phyloP scores from a whole-genome alignment of 2,888 invertebrate species.

The Synanthedon tipuliformis region DNA sequence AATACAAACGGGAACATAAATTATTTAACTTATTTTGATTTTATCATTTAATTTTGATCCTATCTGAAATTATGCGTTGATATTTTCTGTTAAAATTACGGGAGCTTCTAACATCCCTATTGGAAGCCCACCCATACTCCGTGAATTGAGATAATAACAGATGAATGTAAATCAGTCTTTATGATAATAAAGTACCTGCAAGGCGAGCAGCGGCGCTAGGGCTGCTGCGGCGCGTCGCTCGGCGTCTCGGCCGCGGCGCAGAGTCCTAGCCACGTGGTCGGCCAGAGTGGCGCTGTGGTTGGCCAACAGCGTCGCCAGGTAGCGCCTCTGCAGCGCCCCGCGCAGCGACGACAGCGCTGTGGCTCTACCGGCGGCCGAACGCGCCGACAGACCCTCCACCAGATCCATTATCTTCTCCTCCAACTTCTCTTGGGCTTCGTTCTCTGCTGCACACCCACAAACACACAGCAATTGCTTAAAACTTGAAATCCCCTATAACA shows the following conservation, averaged over 20 bases:
- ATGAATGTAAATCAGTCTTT: constrained; percentile 77
- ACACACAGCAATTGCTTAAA: too few relatives aligned
- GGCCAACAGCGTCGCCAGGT: constrained; percentile 79
- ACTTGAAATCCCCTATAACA: too few relatives aligned
- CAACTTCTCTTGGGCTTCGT: constrained; percentile 71
- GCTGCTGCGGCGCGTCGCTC: constrained; percentile 88
- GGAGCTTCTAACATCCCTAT: background rate
- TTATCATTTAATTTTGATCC: too few relatives aligned
- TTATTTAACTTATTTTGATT: too few relatives aligned
- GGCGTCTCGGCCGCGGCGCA: constrained; percentile 84
- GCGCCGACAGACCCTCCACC: constrained; percentile 89
- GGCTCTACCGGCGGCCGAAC: constrained; percentile 86
- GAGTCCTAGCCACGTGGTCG: constrained; percentile 83
- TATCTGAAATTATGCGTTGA: too few relatives aligned
- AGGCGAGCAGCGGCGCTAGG: constrained; percentile 81
- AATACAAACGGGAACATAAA: too few relatives aligned
- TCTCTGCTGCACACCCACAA: constrained; percentile 40
- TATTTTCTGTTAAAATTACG: too few relatives aligned
- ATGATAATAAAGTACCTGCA: constrained; percentile 72
- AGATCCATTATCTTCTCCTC: constrained; percentile 91
- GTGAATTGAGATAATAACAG: too few relatives aligned
- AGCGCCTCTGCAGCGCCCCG: constrained; percentile 82
- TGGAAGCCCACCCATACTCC: background rate
- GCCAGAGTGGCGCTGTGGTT: constrained; percentile 83
- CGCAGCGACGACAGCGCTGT: constrained; percentile 78